Conservation (phyloP, 2,888 invertebrate species). For the Xanthia icteritia region DNA sequence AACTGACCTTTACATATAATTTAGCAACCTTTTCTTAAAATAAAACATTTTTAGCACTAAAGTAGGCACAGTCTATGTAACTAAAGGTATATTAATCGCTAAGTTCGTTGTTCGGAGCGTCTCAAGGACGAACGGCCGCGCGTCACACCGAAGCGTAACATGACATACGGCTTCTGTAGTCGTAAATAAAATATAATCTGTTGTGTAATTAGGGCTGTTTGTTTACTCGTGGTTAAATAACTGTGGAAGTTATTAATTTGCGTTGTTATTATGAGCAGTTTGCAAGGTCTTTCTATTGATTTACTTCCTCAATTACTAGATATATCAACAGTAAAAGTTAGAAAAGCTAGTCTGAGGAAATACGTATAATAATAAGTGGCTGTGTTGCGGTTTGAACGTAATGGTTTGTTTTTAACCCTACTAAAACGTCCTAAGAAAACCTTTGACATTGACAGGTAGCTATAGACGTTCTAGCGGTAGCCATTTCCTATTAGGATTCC, state of each 20-base stretch:
- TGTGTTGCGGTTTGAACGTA: not conserved
- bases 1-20: conserved; percentile 38
- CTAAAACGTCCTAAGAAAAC: not conserved
- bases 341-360: not conserved
- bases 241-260: not conserved
- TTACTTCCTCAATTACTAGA: not conserved
- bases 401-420: conserved; percentile 1
- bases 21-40: conserved; percentile 37
- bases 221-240: conserved; percentile 4
- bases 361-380: no score
- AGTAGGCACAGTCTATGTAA: conserved; percentile 38
- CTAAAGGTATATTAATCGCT: conserved; percentile 37
- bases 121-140: conserved; percentile 68
- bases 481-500: not conserved
- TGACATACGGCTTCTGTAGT: conserved; percentile 39
- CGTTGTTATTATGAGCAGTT: not conserved
- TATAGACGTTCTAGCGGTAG: not conserved
- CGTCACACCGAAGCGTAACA: conserved; percentile 52
- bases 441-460: not conserved
- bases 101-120: conserved; percentile 73
- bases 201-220: conserved; percentile 18
- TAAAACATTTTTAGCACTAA: conserved; percentile 47
- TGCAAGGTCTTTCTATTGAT: not conserved
- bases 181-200: conserved; percentile 34
- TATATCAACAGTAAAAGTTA: not conserved